Evolutionary conservation across 2,888 invertebrate genomes (phyloP).

Genomic region (Drosophila buzzatii): DNA sequence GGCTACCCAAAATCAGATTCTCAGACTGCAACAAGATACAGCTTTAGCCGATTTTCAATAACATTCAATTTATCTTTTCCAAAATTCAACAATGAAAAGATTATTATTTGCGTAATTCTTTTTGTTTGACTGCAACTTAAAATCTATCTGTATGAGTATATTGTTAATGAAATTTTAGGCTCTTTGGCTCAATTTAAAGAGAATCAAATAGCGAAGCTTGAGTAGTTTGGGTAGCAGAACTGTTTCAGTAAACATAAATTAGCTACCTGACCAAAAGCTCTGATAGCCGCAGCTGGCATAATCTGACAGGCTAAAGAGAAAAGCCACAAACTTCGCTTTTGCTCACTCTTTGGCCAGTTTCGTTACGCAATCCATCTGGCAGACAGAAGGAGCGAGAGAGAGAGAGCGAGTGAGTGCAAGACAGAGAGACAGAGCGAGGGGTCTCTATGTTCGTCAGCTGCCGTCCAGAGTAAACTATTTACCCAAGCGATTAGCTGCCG

Average conservation of each 20-base stretch:
- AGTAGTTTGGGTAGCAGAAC: not conserved
- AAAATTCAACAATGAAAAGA: too few species aligned
- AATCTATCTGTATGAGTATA: not conserved
- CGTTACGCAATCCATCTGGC: slow-evolving; percentile 37
- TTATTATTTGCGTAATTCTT: too few species aligned
- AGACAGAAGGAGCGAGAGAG: not conserved
- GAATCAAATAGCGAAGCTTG: not conserved
- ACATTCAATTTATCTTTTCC: too few species aligned
- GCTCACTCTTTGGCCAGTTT: slow-evolving; percentile 1
- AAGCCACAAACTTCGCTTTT: slow-evolving; percentile 62
- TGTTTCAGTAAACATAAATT: slow-evolving; percentile 13
- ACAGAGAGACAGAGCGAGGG: slow-evolving; percentile 6
- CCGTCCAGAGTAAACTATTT: slow-evolving; percentile 57
- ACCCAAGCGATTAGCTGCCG: slow-evolving; percentile 77
- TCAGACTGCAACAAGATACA: not conserved
- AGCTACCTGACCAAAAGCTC: slow-evolving; percentile 20
- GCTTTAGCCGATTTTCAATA: too few species aligned
- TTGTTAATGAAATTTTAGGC: not conserved
- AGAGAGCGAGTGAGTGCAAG: slow-evolving; percentile 2
- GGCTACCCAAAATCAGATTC: not conserved
- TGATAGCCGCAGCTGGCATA: slow-evolving; percentile 53
- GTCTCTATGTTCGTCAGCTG: slow-evolving; percentile 13
- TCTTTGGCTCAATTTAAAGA: not conserved
- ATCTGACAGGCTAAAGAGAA: slow-evolving; percentile 66
- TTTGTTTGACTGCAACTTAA: too few species aligned